These are phyloP conservation scores for Cloeon dipterum DNA, from an alignment of 2,888 invertebrate species.

Conservation along the genomic window DNA sequence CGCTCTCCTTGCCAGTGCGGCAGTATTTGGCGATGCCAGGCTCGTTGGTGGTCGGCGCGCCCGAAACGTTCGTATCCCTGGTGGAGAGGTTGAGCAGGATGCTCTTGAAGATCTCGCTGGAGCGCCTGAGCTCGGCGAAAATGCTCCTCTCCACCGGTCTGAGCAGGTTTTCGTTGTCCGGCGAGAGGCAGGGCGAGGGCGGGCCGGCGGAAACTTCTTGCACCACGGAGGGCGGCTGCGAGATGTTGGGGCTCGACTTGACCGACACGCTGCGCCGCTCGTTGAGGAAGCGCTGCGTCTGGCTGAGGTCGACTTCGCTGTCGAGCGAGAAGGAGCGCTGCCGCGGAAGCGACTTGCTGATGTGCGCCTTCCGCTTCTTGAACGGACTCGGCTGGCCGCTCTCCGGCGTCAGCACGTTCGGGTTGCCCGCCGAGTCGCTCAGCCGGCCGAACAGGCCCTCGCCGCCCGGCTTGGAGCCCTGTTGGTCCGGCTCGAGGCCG, in stretches of 20 bases:
- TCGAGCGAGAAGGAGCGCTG: not conserved
- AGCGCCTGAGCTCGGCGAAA: slow-evolving; percentile 17
- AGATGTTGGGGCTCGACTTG: not conserved
- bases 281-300: not conserved
- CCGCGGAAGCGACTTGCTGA: not conserved
- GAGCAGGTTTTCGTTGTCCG: slow-evolving; percentile 3
- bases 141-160: slow-evolving; percentile 14
- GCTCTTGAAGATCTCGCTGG: slow-evolving; percentile 18
- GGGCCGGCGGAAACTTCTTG: slow-evolving; percentile 5
- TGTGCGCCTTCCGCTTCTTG: not conserved
- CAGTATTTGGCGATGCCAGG: no score
- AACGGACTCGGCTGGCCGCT: not conserved
- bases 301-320: not conserved
- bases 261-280: not conserved
- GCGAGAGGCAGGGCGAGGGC: slow-evolving; percentile 3
- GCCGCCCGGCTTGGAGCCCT: slow-evolving; percentile 16
- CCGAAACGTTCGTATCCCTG: slow-evolving; percentile 11
- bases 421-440: slow-evolving; percentile 1
- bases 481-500: slow-evolving; percentile 29
- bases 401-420: not conserved
- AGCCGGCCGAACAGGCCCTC: not conserved
- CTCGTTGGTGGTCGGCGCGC: no score
- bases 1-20: no score
- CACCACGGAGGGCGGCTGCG: slow-evolving; percentile 3
- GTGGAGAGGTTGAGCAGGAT: slow-evolving; percentile 18